Percentiles rank a stretch among this genome's conserved stretches.
phyloP scores from a whole-genome alignment of 2,888 invertebrate species.

The Nycteola revayana region DNA sequence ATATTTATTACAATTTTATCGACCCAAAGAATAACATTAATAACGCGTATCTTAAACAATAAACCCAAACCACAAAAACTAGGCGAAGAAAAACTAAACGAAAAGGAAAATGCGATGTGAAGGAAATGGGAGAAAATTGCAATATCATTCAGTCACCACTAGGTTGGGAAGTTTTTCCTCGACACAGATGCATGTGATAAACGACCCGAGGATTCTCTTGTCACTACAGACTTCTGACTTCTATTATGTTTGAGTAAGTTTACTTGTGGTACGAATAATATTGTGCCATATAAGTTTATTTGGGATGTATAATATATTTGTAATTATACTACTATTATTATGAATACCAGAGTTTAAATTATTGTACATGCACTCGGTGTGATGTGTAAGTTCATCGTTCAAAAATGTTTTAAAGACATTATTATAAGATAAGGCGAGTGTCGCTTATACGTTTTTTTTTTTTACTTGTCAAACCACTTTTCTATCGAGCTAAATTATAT shows the following conservation, averaged over 20 bases:
- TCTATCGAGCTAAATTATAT: no score
- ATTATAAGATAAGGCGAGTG: no score
- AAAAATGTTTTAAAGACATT: no score
- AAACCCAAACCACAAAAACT: constrained; percentile 2
- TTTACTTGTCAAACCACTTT: no score
- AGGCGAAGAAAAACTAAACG: constrained; percentile 18
- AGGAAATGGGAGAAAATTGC: constrained; percentile 49
- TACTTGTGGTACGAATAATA: constrained; percentile 9
- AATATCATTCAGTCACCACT: constrained; percentile 62
- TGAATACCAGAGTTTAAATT: no score
- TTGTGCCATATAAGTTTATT: constrained; percentile 3
- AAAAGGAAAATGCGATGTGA: constrained; percentile 36
- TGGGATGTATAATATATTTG: no score
- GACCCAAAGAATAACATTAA: no score
- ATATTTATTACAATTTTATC: no score
- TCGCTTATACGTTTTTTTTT: no score
- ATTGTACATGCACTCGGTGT: no score
- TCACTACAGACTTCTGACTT: constrained; percentile 36
- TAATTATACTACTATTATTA: no score
- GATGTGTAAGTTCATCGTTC: no score
- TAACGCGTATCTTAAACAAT: constrained; percentile 1
- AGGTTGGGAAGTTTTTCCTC: constrained; percentile 49
- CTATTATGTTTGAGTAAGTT: constrained; percentile 21
- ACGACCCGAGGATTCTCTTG: constrained; percentile 42
- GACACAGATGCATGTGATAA: constrained; percentile 66